These are phyloP conservation scores for Megaleporinus macrocephalus DNA, from an alignment of 2,113 vertebrate genomes.

Conservation along the genomic window DNA sequence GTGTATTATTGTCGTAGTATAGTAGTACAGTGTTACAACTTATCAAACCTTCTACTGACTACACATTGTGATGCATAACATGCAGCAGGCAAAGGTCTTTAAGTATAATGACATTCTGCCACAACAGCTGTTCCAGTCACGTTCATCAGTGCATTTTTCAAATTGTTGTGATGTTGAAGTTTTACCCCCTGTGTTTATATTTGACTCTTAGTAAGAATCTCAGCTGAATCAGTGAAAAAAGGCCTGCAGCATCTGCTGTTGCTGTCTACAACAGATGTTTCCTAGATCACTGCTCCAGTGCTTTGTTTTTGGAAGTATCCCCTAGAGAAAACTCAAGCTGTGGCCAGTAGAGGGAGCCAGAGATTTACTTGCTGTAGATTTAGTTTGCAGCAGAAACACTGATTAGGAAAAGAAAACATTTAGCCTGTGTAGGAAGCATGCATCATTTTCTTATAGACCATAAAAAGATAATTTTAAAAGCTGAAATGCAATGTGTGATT, in stretches of 20 bases:
- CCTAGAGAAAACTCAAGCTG: not conserved
- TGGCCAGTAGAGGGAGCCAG: slow-evolving; percentile 40
- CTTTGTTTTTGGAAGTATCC: not conserved
- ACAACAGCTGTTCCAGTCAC: too few relatives aligned
- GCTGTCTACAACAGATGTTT: not conserved
- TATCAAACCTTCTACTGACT: too few relatives aligned
- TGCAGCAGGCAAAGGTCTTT: too few relatives aligned
- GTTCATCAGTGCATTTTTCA: too few relatives aligned
- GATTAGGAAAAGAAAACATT: not conserved
- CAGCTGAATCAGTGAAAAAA: not conserved
- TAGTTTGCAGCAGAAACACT: not conserved
- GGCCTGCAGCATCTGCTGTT: not conserved
- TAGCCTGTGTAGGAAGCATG: too few relatives aligned
- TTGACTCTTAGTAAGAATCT: not conserved
- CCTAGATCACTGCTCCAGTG: not conserved
- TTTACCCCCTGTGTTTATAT: too few relatives aligned
- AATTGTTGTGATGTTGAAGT: too few relatives aligned
- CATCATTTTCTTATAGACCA: not conserved
- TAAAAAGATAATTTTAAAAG: not conserved
- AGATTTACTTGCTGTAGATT: not conserved
- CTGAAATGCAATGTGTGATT: not conserved
- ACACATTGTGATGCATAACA: too few relatives aligned
- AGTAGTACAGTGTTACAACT: too few relatives aligned
- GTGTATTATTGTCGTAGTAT: not conserved
- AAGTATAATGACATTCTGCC: too few relatives aligned